Conservation (phyloP, 2,888 invertebrate species). For the Drosophila anomalipes region DNA sequence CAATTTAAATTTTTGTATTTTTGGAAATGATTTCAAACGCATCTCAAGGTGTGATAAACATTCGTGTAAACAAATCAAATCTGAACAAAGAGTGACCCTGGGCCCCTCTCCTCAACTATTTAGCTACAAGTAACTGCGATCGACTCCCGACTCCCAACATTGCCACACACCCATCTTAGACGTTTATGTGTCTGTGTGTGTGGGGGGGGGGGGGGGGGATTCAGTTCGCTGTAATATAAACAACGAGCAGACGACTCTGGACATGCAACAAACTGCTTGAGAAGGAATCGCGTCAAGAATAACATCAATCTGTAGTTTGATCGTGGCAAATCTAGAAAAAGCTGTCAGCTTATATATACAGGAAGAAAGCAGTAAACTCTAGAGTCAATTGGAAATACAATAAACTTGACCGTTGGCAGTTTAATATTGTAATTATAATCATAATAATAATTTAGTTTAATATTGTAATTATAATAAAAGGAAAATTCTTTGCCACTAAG, state of each 20-base stretch:
- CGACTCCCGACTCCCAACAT: not conserved
- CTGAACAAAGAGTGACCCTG: conserved; percentile 25
- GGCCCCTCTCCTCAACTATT: not conserved
- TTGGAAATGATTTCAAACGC: conserved; percentile 80
- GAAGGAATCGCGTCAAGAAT: not conserved
- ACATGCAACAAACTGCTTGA: not conserved
- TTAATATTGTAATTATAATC: not conserved
- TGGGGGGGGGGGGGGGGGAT: not conserved
- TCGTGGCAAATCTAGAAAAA: not conserved
- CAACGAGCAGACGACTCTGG: conserved; percentile 19
- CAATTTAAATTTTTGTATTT: conserved; percentile 56
- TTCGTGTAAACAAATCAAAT: conserved; percentile 73
- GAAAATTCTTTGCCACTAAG: not conserved
- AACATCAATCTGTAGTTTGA: not conserved
- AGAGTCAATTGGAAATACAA: not conserved
- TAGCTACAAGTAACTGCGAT: conserved; percentile 12
- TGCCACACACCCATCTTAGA: not conserved
- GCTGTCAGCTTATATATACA: not conserved
- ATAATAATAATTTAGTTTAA: not conserved
- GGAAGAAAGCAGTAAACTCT: not conserved
- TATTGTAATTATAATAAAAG: not conserved
- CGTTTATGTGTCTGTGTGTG: not conserved
- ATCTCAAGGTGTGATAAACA: conserved; percentile 79
- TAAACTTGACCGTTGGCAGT: not conserved
- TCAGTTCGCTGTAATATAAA: conserved; percentile 14